Percentiles rank a stretch among this genome's conserved stretches.
Conservation (phyloP, 2,888 invertebrate species). For the Autographa gamma region DNA sequence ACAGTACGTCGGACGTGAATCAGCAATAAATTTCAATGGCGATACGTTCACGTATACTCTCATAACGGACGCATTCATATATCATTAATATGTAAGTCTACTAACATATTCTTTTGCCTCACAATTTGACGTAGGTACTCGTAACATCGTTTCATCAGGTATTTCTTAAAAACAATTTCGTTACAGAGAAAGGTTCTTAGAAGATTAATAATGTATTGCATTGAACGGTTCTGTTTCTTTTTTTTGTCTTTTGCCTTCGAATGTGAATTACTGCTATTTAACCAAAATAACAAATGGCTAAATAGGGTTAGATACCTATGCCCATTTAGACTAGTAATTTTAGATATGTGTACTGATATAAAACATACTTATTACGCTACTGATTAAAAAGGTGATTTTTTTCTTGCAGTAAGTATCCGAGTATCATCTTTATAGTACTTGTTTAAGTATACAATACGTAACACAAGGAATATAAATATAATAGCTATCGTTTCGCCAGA, state of each 20-base stretch:
- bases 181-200: constrained; percentile 12
- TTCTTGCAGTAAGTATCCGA: neutral
- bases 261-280: neutral
- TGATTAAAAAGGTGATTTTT: too few relatives aligned
- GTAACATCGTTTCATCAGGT: constrained; percentile 35
- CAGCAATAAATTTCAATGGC: constrained; percentile 82
- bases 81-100: constrained; percentile 63
- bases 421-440: neutral
- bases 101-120: constrained; percentile 52
- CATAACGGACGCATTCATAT: constrained; percentile 62
- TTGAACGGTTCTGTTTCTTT: neutral
- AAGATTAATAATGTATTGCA: neutral
- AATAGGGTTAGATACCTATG: neutral
- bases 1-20: constrained; percentile 78
- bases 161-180: constrained; percentile 27
- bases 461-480: neutral
- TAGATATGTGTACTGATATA: too few relatives aligned
- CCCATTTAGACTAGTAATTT: neutral
- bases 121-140: constrained; percentile 35
- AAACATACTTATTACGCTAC: too few relatives aligned
- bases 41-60: constrained; percentile 62
- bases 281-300: neutral
- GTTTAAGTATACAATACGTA: too few relatives aligned
- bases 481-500: constrained; percentile 8
- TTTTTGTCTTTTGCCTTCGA: neutral